Base-by-base conservation (phyloP, 37 sponge, comb jelly and placozoan genomes). In the Lycopodina hypogea region DNA sequence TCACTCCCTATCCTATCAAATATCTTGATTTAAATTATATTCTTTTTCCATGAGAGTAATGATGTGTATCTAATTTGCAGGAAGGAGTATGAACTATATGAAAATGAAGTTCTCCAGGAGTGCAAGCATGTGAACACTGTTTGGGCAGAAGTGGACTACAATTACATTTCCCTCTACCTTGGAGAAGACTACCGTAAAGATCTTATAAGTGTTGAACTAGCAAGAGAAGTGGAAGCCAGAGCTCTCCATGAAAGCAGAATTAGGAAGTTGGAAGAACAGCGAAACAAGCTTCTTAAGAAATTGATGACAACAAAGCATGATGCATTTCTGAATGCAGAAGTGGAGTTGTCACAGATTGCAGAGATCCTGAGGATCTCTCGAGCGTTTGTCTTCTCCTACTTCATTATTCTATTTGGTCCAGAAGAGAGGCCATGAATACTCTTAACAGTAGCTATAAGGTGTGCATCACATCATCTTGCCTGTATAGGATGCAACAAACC, bases 381-480 rank as follows among this genome's bases (percentile, higher is more conserved):
- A 9, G 76, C 76, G 1, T 76, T 76, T 76, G 61, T 76, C 42
- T 76, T 35, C 24, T 60, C 76, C 4, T 76, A 76, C 61, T 76
- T 76, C 24, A 34, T 38, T 38, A 33, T 32, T 32, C 2, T 36
- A 19, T 73, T 50, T 73, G 50, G 38, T 50, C 41, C 75, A 7
- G 50, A 41, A 21, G 38, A 23, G 24, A 15, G 35, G 24, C n/a
- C 24, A 30, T 36, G n/a, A 69, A 38, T 7, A 8, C 38, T 38
- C n/a, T 9, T 38, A 40, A 34, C 7, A 69, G 4, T 12, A 34
- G 71, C 39, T 9, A 69, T 35, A 38, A 19, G 8, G 12, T 34
- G 14, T 9, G 3, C 7, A 23, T 69, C 35, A 38, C 71, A 33
- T 45, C 9, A 9, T 45, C 48, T 45, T 9, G n/a, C n/a, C n/a